Conservation (phyloP, 2,888 invertebrate genomes). For the Drosophila falleni region DNA sequence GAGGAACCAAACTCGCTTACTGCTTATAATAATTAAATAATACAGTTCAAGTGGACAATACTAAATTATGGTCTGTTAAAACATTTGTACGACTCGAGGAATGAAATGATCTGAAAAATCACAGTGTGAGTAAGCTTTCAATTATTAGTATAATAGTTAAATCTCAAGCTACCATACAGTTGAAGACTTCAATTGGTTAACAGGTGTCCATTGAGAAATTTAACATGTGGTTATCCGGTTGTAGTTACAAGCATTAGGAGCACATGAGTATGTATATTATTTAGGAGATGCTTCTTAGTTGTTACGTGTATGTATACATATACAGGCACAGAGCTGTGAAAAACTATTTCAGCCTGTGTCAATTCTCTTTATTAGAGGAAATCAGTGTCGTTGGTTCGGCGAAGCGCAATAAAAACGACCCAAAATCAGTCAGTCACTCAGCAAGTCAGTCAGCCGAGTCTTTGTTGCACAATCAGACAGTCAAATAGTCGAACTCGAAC, state of each 20-base stretch:
- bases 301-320: neutral
- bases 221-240: neutral
- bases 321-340: neutral
- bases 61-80: neutral
- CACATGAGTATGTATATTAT: neutral
- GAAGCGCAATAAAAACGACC: slow-evolving; percentile 50
- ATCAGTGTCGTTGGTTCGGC: slow-evolving; percentile 37
- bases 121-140: slow-evolving; percentile 31
- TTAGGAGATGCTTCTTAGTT: neutral
- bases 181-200: slow-evolving; percentile 7
- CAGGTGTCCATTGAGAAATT: slow-evolving; percentile 34
- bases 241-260: neutral
- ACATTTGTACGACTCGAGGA: neutral
- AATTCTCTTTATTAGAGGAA: slow-evolving; percentile 23
- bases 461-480: slow-evolving; percentile 52
- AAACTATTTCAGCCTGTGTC: neutral
- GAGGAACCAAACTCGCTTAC: slow-evolving; percentile 1
- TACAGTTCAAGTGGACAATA: slow-evolving; percentile 6
- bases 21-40: neutral
- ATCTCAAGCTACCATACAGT: neutral
- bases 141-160: neutral
- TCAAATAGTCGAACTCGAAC: slow-evolving; percentile 19
- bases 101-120: neutral
- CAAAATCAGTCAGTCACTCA: slow-evolving; percentile 51
- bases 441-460: slow-evolving; percentile 58